Percentiles rank a stretch among this genome's conserved stretches.
These are phyloP conservation scores for Rhagonycha fulva DNA, from an alignment of 2,888 invertebrate species.

Conservation along the genomic window DNA sequence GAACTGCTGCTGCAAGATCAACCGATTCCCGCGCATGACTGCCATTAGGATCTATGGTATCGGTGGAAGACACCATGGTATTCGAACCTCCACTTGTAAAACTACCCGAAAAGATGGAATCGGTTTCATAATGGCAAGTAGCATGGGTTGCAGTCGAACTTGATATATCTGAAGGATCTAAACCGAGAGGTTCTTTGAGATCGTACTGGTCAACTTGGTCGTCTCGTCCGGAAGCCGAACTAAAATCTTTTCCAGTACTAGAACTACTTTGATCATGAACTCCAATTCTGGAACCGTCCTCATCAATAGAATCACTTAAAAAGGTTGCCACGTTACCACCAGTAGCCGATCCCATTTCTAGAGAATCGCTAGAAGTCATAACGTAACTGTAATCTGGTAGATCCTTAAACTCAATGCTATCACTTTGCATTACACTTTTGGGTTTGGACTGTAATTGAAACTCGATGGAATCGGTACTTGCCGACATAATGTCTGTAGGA, in stretches of 20 bases:
- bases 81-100: conserved; percentile 83
- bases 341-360: conserved; percentile 53
- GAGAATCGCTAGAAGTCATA: conserved; percentile 58
- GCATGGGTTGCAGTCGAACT: conserved; percentile 82
- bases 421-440: conserved; percentile 57
- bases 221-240: conserved; percentile 52
- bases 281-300: conserved; percentile 52
- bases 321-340: conserved; percentile 39
- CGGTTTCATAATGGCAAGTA: conserved; percentile 82
- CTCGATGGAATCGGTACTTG: conserved; percentile 63
- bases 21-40: conserved; percentile 57
- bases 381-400: conserved; percentile 49
- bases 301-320: conserved; percentile 58
- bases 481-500: conserved; percentile 59
- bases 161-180: conserved; percentile 50
- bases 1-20: conserved; percentile 52
- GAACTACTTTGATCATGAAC: conserved; percentile 56
- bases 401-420: conserved; percentile 59
- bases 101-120: conserved; percentile 85
- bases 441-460: conserved; percentile 52
- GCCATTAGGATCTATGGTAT: conserved; percentile 66
- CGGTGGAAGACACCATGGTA: conserved; percentile 80
- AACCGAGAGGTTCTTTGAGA: conserved; percentile 9
- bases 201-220: conserved; percentile 41
- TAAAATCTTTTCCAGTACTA: conserved; percentile 57